A percentile compares a stretch with the other conserved stretches of the same genome.
Evolutionary conservation across 2,797 vertebrate genomes (phyloP).

Genomic region (Neosilurus mollespiculum): DNA sequence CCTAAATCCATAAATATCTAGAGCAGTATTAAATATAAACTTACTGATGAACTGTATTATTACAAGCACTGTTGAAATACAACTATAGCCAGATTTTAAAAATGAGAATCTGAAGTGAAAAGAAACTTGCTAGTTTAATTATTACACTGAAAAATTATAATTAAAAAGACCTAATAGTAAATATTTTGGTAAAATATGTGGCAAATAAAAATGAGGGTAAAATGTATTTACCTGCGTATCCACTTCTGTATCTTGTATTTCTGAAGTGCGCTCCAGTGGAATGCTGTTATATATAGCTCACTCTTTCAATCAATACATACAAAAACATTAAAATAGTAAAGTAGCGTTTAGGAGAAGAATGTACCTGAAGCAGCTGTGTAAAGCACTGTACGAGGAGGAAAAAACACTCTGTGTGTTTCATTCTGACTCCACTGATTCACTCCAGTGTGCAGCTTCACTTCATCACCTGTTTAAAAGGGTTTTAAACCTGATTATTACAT

Average conservation of each 20-base stretch:
- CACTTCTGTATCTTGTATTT: constrained; percentile 24
- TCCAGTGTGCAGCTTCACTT: not conserved
- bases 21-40: not conserved
- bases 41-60: not conserved
- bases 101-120: not conserved
- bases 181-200: not conserved
- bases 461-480: constrained; percentile 10
- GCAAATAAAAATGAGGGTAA: not conserved
- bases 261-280: constrained; percentile 12
- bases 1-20: not conserved
- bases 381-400: constrained; percentile 26
- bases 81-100: not conserved
- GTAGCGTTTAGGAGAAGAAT: not conserved
- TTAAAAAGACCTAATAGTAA: not conserved
- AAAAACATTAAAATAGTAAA: not conserved
- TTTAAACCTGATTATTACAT: constrained; percentile 20
- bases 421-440: constrained; percentile 24
- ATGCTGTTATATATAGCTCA: constrained; percentile 11
- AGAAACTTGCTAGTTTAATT: not conserved
- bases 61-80: not conserved
- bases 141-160: not conserved
- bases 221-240: constrained; percentile 34
- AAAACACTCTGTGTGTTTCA: constrained; percentile 16
- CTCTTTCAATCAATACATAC: not conserved
- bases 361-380: constrained; percentile 3